Percentiles rank a stretch among this genome's conserved stretches.
Evolutionary conservation across 2,888 invertebrate species (phyloP).

Genomic region (Caradrina clavipalpis): DNA sequence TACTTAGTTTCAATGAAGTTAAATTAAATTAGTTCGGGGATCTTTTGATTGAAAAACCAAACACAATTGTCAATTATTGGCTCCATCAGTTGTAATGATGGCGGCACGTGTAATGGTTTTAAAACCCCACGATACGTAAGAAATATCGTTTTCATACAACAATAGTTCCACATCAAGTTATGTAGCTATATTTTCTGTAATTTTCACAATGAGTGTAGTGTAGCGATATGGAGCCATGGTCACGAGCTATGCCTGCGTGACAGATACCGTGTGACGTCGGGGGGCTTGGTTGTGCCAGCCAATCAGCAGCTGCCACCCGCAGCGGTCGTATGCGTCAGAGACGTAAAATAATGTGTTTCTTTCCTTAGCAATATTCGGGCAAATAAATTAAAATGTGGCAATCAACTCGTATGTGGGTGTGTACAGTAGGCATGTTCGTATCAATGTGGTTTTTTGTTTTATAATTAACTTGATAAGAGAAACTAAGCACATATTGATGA

Average conservation of each 20-base stretch:
- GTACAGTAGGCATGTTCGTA: constrained; percentile 23
- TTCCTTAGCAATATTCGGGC: constrained; percentile 50
- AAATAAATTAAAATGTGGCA: constrained; percentile 51
- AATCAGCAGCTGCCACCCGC: constrained; percentile 68
- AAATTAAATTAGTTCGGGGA: not conserved
- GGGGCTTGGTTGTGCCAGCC: constrained; percentile 81
- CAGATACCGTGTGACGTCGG: constrained; percentile 75
- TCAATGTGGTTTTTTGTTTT: constrained; percentile 13
- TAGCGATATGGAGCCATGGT: constrained; percentile 64
- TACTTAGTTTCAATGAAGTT: constrained; percentile 7
- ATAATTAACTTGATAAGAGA: constrained; percentile 33
- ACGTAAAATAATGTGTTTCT: constrained; percentile 47
- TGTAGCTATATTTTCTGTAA: constrained; percentile 15
- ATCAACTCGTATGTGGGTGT: constrained; percentile 47
- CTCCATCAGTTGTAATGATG: constrained; percentile 14
- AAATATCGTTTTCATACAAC: constrained; percentile 35
- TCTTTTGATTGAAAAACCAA: constrained; percentile 19
- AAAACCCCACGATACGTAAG: constrained; percentile 23
- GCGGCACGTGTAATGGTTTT: constrained; percentile 21
- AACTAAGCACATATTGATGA: constrained; percentile 5
- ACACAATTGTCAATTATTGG: constrained; percentile 30
- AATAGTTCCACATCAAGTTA: constrained; percentile 30
- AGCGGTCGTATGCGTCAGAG: constrained; percentile 60
- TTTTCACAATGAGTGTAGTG: constrained; percentile 61
- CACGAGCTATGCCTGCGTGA: constrained; percentile 73